These are phyloP conservation scores for Papilio polyxenes DNA, from an alignment of 1,140 invertebrate genomes.

Conservation along the genomic window DNA sequence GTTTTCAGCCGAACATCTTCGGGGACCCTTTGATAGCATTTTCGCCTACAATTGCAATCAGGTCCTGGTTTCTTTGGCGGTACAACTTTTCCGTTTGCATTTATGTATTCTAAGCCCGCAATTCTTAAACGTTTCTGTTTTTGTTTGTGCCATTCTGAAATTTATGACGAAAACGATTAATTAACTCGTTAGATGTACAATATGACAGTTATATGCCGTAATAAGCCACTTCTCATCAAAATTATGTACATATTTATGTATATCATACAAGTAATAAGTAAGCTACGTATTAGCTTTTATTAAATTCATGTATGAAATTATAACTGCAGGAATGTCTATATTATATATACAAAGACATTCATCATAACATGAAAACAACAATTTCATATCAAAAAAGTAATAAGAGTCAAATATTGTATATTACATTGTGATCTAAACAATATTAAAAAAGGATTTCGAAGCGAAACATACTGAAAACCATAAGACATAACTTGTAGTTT, in stretches of 20 bases:
- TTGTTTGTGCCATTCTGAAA: conserved; percentile 82
- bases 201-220: not conserved
- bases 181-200: not conserved
- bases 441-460: conserved; percentile 35
- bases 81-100: conserved; percentile 81
- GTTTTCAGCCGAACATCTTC: conserved; percentile 78
- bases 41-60: conserved; percentile 80
- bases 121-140: conserved; percentile 81
- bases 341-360: not conserved
- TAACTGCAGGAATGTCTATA: conserved; percentile 64
- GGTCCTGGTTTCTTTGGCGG: conserved; percentile 79
- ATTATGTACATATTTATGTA: not conserved
- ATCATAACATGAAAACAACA: conserved; percentile 41
- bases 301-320: not conserved
- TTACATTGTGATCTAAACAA: conserved; percentile 40
- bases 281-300: not conserved
- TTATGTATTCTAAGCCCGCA: conserved; percentile 81
- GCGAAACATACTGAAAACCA: conserved; percentile 34
- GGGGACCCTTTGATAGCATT: conserved; percentile 80
- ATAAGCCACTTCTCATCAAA: not conserved
- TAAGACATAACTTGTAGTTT: conserved; percentile 34
- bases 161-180: not conserved
- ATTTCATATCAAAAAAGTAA: conserved; percentile 70
- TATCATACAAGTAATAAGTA: not conserved
- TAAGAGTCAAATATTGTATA: conserved; percentile 72